Conservation (phyloP, 2,113 vertebrate species). For the Scortum barcoo region DNA sequence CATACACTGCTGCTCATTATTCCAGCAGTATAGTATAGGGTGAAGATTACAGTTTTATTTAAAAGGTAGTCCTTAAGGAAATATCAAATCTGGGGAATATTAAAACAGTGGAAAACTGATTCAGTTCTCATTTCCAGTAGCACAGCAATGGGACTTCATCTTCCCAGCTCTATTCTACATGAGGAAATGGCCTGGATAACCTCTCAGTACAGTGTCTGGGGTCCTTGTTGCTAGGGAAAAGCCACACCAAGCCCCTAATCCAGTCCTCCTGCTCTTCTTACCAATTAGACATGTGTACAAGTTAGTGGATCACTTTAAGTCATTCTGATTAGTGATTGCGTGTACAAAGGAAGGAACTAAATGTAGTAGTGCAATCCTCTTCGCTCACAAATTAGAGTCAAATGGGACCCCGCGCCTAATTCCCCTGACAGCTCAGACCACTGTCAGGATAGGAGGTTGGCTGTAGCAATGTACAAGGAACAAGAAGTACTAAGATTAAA, state of each 20-base stretch:
- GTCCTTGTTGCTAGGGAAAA: slow-evolving; percentile 81
- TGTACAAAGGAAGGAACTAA: slow-evolving; percentile 78
- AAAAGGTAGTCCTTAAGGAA: background rate
- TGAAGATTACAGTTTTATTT: background rate
- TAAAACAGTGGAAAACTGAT: background rate
- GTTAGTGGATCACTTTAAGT: slow-evolving; percentile 83
- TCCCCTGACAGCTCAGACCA: slow-evolving; percentile 66
- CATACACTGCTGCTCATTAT: slow-evolving; percentile 33
- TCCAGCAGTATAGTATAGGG: background rate
- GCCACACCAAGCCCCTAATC: slow-evolving; percentile 79
- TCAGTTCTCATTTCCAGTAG: slow-evolving; percentile 11
- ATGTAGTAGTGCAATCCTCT: slow-evolving; percentile 77
- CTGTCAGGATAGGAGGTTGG: slow-evolving; percentile 45
- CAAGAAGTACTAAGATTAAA: too few species aligned
- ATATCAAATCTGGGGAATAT: background rate
- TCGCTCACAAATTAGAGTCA: slow-evolving; percentile 76
- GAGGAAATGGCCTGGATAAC: slow-evolving; percentile 49
- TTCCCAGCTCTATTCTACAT: background rate
- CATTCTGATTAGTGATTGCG: slow-evolving; percentile 82
- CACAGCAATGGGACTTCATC: background rate
- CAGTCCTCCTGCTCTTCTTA: slow-evolving; percentile 76
- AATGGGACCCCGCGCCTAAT: slow-evolving; percentile 66
- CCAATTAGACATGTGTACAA: slow-evolving; percentile 84
- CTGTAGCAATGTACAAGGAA: slow-evolving; percentile 21
- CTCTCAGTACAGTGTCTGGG: slow-evolving; percentile 65